Percentiles rank a stretch among this genome's conserved stretches.
Conservation (phyloP, 2,888 invertebrate genomes). For the Drosophila setosimentum region DNA sequence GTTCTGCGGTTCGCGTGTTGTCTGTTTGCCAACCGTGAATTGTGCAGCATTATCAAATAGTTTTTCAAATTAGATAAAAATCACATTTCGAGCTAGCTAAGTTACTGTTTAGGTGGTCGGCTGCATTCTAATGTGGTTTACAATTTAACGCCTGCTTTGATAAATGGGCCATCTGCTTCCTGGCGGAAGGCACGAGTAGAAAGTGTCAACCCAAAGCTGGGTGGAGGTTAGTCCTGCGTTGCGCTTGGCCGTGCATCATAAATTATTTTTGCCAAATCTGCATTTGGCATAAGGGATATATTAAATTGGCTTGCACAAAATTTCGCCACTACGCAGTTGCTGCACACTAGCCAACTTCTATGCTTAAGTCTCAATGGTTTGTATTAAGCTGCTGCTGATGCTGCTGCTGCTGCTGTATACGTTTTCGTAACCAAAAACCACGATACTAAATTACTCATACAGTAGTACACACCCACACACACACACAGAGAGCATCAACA, state of each 20-base stretch:
- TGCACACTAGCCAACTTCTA: conserved; percentile 3
- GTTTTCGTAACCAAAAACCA: conserved; percentile 48
- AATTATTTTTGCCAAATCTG: conserved; percentile 74
- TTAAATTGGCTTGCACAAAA: conserved; percentile 25
- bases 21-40: conserved; percentile 37
- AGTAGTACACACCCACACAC: conserved; percentile 6
- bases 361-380: conserved; percentile 44
- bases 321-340: conserved; percentile 20
- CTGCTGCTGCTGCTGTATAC: conserved; percentile 41
- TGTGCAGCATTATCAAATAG: conserved; percentile 50
- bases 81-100: conserved; percentile 36
- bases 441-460: conserved; percentile 23
- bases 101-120: conserved; percentile 15
- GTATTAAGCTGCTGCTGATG: conserved; percentile 29
- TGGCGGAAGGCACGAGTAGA: conserved; percentile 7
- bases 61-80: conserved; percentile 61
- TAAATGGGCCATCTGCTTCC: conserved; percentile 51
- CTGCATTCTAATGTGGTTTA: conserved; percentile 33
- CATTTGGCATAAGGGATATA: conserved; percentile 56
- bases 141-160: conserved; percentile 72
- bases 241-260: conserved; percentile 63
- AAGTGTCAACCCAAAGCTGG: conserved; percentile 19
- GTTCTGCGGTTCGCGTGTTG: conserved; percentile 51
- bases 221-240: conserved; percentile 14
- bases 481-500: conserved; percentile 7